phyloP scores from a whole-genome alignment of 2,797 vertebrate genomes.

The Enteromius mattozi region DNA sequence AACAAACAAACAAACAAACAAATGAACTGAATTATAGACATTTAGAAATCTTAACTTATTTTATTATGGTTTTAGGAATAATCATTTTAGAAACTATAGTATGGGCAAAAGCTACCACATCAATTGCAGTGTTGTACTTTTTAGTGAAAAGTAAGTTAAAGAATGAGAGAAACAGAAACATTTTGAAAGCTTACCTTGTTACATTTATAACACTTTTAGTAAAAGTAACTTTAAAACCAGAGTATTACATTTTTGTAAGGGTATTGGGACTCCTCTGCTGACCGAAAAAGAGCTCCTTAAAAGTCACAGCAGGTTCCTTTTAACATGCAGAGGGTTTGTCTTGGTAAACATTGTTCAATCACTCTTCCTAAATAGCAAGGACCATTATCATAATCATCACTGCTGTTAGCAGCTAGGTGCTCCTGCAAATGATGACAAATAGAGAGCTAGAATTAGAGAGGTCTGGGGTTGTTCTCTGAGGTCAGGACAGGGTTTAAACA shows the following conservation, averaged over 20 bases:
- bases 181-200: background rate
- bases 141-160: background rate
- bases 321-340: slow-evolving; percentile 26
- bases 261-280: background rate
- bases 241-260: background rate
- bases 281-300: background rate
- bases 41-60: background rate
- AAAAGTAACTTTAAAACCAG: no score
- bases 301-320: slow-evolving; percentile 41
- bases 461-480: slow-evolving; percentile 14
- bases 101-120: background rate
- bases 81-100: background rate
- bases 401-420: slow-evolving; percentile 35
- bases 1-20: background rate
- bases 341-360: slow-evolving; percentile 46
- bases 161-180: background rate
- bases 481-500: slow-evolving; percentile 38
- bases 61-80: background rate
- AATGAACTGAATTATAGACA: background rate
- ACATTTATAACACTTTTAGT: no score
- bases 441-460: slow-evolving; percentile 17
- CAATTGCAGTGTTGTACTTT: background rate
- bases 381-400: slow-evolving; percentile 48
- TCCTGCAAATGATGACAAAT: slow-evolving; percentile 48
- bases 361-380: slow-evolving; percentile 38